Conservation (phyloP, 2,888 invertebrate genomes). For the Masnerella sp. region DNA sequence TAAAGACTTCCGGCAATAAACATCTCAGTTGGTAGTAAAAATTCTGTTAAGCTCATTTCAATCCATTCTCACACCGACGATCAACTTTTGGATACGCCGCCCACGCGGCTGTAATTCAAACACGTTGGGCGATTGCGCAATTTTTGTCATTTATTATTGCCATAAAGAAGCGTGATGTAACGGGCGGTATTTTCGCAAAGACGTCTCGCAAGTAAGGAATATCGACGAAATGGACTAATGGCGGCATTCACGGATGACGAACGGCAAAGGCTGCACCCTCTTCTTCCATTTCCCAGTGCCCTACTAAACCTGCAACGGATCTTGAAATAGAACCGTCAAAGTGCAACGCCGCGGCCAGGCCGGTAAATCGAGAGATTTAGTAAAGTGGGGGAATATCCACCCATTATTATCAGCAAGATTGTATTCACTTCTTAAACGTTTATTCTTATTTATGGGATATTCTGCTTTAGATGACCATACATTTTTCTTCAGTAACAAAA, state of each 20-base stretch:
- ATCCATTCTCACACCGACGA: no score
- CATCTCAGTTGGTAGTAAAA: no score
- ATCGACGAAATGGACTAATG: conserved; percentile 32
- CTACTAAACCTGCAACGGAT: conserved; percentile 60
- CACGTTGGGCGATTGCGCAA: background rate
- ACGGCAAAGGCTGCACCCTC: conserved; percentile 60
- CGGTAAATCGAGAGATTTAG: conserved; percentile 42
- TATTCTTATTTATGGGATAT: no score
- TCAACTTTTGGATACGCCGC: no score
- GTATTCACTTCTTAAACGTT: no score
- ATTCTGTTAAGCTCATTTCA: no score
- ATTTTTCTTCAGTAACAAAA: no score
- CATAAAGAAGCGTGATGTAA: conserved; percentile 16
- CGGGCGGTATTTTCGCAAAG: conserved; percentile 10
- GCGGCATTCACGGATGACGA: conserved; percentile 33
- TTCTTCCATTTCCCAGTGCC: conserved; percentile 63
- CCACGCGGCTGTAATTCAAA: conserved; percentile 6
- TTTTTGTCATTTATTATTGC: conserved; percentile 6
- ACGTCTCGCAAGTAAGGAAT: conserved; percentile 27
- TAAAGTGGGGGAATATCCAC: conserved; percentile 25
- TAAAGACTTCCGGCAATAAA: no score
- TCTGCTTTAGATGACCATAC: no score
- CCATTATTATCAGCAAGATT: no score
- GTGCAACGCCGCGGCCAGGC: conserved; percentile 41
- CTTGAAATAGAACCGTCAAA: conserved; percentile 61